Evolutionary conservation across 2,797 vertebrate species (phyloP).

Genomic region (Lophius americanus): DNA sequence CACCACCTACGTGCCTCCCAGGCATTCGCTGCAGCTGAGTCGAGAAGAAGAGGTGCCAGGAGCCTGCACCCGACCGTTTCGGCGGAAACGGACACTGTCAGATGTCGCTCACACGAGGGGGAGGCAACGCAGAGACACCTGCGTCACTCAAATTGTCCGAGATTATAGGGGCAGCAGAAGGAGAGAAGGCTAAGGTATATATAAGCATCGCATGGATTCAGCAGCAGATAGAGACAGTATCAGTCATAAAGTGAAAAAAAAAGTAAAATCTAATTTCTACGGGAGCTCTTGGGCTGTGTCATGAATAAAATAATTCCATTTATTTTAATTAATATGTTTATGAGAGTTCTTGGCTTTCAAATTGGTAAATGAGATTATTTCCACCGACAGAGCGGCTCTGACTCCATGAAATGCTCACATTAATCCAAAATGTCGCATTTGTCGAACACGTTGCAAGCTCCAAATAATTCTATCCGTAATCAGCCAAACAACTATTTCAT

Average conservation of each 20-base stretch:
- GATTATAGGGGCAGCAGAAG: neutral
- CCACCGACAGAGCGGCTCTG: constrained; percentile 5
- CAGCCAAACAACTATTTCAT: neutral
- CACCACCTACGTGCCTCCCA: constrained; percentile 46
- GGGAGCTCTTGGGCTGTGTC: too few species aligned
- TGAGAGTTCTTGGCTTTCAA: too few species aligned
- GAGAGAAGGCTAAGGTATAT: too few species aligned
- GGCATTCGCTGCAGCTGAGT: constrained; percentile 38
- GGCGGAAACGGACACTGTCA: constrained; percentile 58
- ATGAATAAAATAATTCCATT: too few species aligned
- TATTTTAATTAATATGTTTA: too few species aligned
- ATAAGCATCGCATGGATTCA: too few species aligned
- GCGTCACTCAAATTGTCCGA: constrained; percentile 31
- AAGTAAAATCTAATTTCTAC: too few species aligned
- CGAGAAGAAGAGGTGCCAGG: constrained; percentile 29
- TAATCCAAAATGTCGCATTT: neutral
- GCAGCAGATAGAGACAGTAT: too few species aligned
- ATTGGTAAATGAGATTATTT: constrained; percentile 34
- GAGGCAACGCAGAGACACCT: constrained; percentile 46
- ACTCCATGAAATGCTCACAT: constrained; percentile 2
- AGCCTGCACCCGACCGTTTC: constrained; percentile 32
- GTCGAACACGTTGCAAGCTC: too few species aligned
- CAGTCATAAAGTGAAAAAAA: too few species aligned
- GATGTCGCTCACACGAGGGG: constrained; percentile 50
- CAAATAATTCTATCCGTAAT: too few species aligned